Evolutionary conservation across 2,797 vertebrate species (phyloP), one percentile per base, ranked within the genome.

Genomic region (Sebastiscus albofasciatus): DNA sequence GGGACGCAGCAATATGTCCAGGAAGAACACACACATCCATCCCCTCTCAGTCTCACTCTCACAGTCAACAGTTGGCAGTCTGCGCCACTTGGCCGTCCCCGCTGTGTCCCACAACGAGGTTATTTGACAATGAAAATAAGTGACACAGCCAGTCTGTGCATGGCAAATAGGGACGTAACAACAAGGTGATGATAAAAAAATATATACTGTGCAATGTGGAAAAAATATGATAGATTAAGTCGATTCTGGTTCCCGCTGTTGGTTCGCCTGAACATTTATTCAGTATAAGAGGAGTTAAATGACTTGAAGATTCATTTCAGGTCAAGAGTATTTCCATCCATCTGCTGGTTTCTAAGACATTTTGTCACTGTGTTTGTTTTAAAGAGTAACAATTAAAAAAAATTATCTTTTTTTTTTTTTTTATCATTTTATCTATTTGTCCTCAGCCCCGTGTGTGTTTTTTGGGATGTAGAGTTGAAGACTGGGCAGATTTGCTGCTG

Each of bases 1-100:
- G 75, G 85, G 86, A 92, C 82, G 87, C 80, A 85, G 90, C 87
- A 87, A 81, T 88, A 85, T 89, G 91, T 92, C 82, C 92, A 89
- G 91, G 88, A 91, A 91, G 91, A 86, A 75, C 80, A 82, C 75
- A 72, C 55, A 33, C 67, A 68, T 86, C 74, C 84, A 71, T 76
- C 65, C 68, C 74, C 34, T 22, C 34, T 11, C 34, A 31, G 65
- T 59, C 77, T 67, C 76, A 71, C 36, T 60, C 33, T 78, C 55
- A 59, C 74, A 62, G 73, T 78, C 78, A 83, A 87, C 79, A 83
- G 72, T 86, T 80, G 71, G 74, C 83, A 75, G 79, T 75, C 70
- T 69, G 54, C 72, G 69, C 58, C 55, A 61, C 62, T 82, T 87
- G 77, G 61, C 81, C 8, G 62, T 62, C 49, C 26, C 77, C 33